These are phyloP conservation scores for Noturus placidus DNA, from an alignment of 2,113 vertebrate species.

Conservation along the genomic window DNA sequence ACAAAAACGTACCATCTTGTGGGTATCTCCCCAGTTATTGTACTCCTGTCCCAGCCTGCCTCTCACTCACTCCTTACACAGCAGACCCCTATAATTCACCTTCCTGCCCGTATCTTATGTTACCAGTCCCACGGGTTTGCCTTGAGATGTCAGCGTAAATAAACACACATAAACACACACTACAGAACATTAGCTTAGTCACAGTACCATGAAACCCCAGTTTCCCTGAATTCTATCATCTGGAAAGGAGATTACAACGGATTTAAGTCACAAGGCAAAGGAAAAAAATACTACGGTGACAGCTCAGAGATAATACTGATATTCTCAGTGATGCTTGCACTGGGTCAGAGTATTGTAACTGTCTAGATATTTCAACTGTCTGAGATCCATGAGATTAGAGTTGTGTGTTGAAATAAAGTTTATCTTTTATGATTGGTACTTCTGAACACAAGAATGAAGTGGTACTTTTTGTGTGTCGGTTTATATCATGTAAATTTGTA, in stretches of 20 bases:
- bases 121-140: conserved; percentile 56
- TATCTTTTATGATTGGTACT: background rate
- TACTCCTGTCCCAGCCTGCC: conserved; percentile 49
- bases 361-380: conserved; percentile 35
- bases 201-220: conserved; percentile 26
- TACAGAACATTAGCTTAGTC: background rate
- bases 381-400: conserved; percentile 31
- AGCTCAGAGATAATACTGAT: conserved; percentile 19
- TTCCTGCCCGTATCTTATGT: conserved; percentile 26
- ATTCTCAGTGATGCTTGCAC: conserved; percentile 17
- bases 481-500: conserved; percentile 4
- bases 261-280: conserved; percentile 13
- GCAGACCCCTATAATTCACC: conserved; percentile 50
- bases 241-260: conserved; percentile 44
- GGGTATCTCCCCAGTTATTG: conserved; percentile 14
- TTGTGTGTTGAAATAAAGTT: background rate
- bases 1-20: background rate
- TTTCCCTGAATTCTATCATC: conserved; percentile 29
- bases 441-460: background rate
- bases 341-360: conserved; percentile 28
- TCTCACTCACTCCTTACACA: conserved; percentile 14
- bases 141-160: conserved; percentile 28
- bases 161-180: conserved; percentile 42
- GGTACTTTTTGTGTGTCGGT: background rate
- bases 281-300: background rate